Conservation (phyloP, 1,140 invertebrate species). For the Ctenoplectra terminalis region DNA sequence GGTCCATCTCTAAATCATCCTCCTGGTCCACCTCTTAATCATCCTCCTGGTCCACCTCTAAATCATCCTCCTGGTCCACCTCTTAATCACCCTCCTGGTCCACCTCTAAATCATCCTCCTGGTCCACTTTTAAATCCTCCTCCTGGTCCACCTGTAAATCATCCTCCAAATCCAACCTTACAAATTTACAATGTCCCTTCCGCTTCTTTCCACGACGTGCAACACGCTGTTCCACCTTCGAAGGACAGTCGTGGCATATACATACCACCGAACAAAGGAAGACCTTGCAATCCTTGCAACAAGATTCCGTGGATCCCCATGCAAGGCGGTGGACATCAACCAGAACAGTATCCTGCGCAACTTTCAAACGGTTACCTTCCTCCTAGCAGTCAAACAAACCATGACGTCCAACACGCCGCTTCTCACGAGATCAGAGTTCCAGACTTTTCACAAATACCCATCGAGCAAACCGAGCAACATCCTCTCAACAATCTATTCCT, state of each 20-base stretch:
- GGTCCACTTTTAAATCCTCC: background rate
- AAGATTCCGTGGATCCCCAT: slow-evolving; percentile 91
- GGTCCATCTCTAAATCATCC: too few species aligned
- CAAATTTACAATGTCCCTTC: slow-evolving; percentile 27
- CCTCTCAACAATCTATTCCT: slow-evolving; percentile 42
- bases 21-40: too few species aligned
- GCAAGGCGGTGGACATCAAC: slow-evolving; percentile 24
- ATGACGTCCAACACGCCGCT: slow-evolving; percentile 51
- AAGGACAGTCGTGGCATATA: slow-evolving; percentile 40
- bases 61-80: background rate
- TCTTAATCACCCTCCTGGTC: too few species aligned
- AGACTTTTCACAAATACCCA: slow-evolving; percentile 45
- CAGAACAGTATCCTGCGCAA: background rate
- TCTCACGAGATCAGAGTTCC: slow-evolving; percentile 63
- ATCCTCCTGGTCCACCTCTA: too few species aligned
- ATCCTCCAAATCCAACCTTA: background rate
- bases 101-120: background rate
- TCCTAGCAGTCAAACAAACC: background rate
- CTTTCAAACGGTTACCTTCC: slow-evolving; percentile 17
- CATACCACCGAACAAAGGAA: slow-evolving; percentile 63
- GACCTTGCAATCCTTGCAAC: slow-evolving; percentile 89
- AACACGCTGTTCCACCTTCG: background rate
- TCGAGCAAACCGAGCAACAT: background rate
- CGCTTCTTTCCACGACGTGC: background rate
- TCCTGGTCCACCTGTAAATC: too few species aligned